Conservation (phyloP, 30 jellyfish, hydroid and myxozoan genomes). For the Nemopilema nomurai region DNA sequence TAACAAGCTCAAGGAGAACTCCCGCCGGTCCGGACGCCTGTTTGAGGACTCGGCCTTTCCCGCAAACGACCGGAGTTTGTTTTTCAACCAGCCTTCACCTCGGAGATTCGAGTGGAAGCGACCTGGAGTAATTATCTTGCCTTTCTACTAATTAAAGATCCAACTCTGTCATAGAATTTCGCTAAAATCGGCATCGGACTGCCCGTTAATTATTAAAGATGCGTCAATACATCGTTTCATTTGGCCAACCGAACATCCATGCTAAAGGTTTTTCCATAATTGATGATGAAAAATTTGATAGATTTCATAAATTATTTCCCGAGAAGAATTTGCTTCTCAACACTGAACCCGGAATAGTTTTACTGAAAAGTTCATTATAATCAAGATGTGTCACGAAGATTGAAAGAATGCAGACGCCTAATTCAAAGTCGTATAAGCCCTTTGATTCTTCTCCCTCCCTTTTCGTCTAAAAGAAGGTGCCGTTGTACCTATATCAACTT, state of each 20-base stretch:
- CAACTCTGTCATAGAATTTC: too few species aligned
- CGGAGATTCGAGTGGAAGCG: constrained; percentile 71
- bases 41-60: constrained; percentile 69
- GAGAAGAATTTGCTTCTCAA: too few species aligned
- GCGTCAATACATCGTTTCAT: background rate
- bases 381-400: too few species aligned
- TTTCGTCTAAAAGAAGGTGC: too few species aligned
- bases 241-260: background rate
- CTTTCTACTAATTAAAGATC: background rate
- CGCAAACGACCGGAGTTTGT: constrained; percentile 62
- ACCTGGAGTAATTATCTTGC: constrained; percentile 57
- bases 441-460: too few species aligned
- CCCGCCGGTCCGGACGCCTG: constrained; percentile 54
- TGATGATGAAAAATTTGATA: too few species aligned
- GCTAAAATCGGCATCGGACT: background rate
- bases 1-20: constrained; percentile 54
- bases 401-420: too few species aligned
- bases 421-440: too few species aligned
- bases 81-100: constrained; percentile 69
- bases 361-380: too few species aligned
- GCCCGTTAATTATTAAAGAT: background rate
- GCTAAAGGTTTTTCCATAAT: background rate
- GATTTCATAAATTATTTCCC: too few species aligned
- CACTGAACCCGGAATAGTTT: too few species aligned
- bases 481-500: too few species aligned